phyloP scores from a whole-genome alignment of 2,113 vertebrate species.

The Corythornis madagascariensis region DNA sequence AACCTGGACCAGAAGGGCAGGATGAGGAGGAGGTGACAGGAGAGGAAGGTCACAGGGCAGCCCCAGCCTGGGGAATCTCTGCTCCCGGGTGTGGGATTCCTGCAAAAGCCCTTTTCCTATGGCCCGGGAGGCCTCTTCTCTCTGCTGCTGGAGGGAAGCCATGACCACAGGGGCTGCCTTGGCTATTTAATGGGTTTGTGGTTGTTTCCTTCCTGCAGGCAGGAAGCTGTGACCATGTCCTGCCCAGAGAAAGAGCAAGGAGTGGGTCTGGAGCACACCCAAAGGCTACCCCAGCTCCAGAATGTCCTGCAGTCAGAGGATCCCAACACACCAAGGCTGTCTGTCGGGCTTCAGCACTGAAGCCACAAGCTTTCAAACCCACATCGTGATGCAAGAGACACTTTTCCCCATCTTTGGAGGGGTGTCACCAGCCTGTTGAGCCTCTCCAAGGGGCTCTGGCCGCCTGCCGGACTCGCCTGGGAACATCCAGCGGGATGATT shows the following conservation, averaged over 20 bases:
- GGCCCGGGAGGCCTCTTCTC: background rate
- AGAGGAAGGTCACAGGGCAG: background rate
- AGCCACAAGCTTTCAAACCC: fast-evolving
- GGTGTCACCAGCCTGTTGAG: background rate
- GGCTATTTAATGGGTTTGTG: background rate
- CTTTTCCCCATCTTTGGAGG: background rate
- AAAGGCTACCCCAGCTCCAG: background rate
- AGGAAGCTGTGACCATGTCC: fast-evolving
- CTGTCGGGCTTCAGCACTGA: fast-evolving
- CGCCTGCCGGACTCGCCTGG: fast-evolving
- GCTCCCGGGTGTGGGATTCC: background rate
- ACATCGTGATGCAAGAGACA: fast-evolving
- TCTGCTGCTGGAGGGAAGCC: background rate
- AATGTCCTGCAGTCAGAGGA: background rate
- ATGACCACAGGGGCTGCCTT: background rate
- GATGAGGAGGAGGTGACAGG: fast-evolving
- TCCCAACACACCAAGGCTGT: fast-evolving
- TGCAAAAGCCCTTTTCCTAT: background rate
- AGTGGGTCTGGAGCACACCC: background rate
- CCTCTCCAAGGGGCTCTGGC: background rate
- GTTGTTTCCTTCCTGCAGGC: background rate
- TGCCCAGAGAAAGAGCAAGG: background rate
- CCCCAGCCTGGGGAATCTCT: background rate
- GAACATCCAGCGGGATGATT: background rate
- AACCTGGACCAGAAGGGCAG: background rate